These are phyloP conservation scores for Acanthopleura granulata DNA, from an alignment of 2,888 invertebrate genomes.

Conservation along the genomic window DNA sequence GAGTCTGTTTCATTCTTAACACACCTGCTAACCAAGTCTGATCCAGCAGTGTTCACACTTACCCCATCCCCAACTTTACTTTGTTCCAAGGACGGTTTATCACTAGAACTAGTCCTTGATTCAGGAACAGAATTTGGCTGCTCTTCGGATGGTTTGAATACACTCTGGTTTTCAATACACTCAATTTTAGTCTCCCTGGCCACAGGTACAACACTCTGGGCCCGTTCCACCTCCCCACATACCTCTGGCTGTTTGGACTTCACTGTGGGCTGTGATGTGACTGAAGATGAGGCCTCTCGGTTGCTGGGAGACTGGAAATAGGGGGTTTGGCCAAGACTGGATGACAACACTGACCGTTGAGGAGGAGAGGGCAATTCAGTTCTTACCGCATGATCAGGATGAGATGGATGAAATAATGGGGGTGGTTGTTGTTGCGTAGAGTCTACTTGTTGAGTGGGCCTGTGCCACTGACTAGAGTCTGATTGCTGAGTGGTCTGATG, in stretches of 20 bases:
- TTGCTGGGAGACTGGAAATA: conserved; percentile 29
- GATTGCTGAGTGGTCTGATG: background rate
- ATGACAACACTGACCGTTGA: too few relatives aligned
- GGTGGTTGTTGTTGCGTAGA: too few relatives aligned
- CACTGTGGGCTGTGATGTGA: background rate
- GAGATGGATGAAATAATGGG: too few relatives aligned
- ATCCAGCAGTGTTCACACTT: conserved; percentile 18
- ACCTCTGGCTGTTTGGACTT: conserved; percentile 36
- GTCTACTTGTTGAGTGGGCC: too few relatives aligned
- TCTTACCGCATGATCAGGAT: too few relatives aligned
- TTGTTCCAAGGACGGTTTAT: conserved; percentile 36
- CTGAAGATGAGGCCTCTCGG: conserved; percentile 23
- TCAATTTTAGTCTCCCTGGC: conserved; percentile 52
- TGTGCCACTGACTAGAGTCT: background rate
- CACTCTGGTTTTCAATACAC: conserved; percentile 45
- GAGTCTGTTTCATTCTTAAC: too few relatives aligned
- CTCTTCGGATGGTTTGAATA: conserved; percentile 22
- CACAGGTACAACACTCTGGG: conserved; percentile 42
- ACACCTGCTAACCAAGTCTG: too few relatives aligned
- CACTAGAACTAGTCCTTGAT: conserved; percentile 28
- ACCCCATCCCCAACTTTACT: conserved; percentile 33
- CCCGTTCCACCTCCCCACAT: conserved; percentile 43
- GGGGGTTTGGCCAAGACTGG: conserved; percentile 17
- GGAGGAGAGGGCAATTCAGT: too few relatives aligned
- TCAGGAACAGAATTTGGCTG: conserved; percentile 23